Evolutionary conservation across 2,888 invertebrate species (phyloP).

Genomic region (Oligia fasciuncula): DNA sequence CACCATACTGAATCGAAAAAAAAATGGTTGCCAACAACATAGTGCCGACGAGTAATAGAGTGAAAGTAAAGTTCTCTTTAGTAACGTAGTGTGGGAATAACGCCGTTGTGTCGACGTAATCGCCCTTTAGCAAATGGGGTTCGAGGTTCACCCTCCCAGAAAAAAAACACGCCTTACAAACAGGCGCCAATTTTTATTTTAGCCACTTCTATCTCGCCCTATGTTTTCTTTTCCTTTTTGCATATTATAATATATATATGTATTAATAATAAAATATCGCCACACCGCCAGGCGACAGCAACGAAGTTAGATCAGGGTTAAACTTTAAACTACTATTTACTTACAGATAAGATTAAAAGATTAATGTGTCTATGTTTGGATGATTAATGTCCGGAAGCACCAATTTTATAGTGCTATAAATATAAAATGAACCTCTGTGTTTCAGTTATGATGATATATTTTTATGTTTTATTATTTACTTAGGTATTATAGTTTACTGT

Average conservation of each 20-base stretch:
- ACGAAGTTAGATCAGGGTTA: not conserved
- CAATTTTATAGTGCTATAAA: slow-evolving; percentile 5
- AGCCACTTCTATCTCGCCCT: slow-evolving; percentile 1
- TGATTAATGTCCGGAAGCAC: slow-evolving; percentile 21
- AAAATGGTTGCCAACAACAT: slow-evolving; percentile 9
- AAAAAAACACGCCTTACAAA: slow-evolving; percentile 21
- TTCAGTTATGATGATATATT: slow-evolving; percentile 1
- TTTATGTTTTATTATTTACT: slow-evolving; percentile 12
- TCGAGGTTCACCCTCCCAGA: slow-evolving; percentile 45
- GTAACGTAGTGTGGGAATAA: slow-evolving; percentile 63
- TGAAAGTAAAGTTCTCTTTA: slow-evolving; percentile 63
- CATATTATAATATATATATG: not conserved
- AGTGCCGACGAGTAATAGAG: slow-evolving; percentile 45
- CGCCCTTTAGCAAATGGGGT: slow-evolving; percentile 57
- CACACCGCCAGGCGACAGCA: not conserved
- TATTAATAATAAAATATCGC: not conserved
- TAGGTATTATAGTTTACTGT: not conserved
- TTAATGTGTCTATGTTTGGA: slow-evolving; percentile 1
- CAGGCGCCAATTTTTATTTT: slow-evolving; percentile 41
- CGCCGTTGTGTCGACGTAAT: slow-evolving; percentile 48
- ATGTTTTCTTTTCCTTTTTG: not conserved
- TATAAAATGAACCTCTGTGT: slow-evolving; percentile 7
- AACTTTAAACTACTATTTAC: slow-evolving; percentile 11
- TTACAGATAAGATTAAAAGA: not conserved
- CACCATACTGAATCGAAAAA: slow-evolving; percentile 19